Evolutionary conservation across 2,888 invertebrate species (phyloP).

Genomic region (Microdon myrmicae): DNA sequence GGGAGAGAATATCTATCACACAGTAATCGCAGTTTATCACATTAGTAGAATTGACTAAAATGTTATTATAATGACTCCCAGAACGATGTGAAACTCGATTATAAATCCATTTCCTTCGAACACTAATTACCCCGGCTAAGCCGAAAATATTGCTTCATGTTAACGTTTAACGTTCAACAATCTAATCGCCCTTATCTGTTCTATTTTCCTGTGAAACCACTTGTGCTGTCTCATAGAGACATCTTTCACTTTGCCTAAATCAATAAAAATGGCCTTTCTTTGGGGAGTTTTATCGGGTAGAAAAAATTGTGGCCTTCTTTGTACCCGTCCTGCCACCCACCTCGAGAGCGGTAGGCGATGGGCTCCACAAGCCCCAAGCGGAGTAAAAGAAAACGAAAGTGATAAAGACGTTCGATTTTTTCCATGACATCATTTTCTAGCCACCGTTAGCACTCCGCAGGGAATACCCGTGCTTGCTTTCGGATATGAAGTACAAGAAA

Average conservation of each 20-base stretch:
- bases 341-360: no score
- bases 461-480: conserved; percentile 12
- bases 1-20: no score
- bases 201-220: no score
- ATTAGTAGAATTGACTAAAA: no score
- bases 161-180: conserved; percentile 18
- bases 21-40: no score
- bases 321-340: conserved; percentile 27
- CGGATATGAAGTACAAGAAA: conserved; percentile 7
- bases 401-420: conserved; percentile 47
- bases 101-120: no score
- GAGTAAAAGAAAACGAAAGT: conserved; percentile 50
- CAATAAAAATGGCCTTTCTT: conserved; percentile 39
- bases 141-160: conserved; percentile 26
- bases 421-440: conserved; percentile 32
- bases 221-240: conserved; percentile 8
- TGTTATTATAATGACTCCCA: no score
- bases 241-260: conserved; percentile 25
- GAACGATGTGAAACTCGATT: no score
- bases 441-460: neutral
- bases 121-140: conserved; percentile 42
- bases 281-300: conserved; percentile 14
- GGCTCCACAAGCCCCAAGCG: no score
- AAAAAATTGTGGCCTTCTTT: conserved; percentile 39
- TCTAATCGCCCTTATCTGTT: conserved; percentile 26